These are phyloP conservation scores for Phortica magna DNA, from an alignment of 2,888 invertebrate genomes.

Conservation along the genomic window DNA sequence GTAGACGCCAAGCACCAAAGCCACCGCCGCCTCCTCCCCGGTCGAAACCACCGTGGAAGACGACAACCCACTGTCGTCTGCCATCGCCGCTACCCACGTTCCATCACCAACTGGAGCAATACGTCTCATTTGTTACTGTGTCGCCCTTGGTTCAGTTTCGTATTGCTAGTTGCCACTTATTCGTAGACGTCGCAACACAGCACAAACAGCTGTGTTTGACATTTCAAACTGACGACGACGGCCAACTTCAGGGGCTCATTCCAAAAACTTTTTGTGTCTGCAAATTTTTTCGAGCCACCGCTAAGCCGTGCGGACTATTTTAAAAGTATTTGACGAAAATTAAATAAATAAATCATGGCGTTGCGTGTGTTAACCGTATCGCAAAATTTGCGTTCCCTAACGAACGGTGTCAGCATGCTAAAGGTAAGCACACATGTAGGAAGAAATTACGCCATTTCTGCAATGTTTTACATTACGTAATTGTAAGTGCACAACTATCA, in stretches of 20 bases:
- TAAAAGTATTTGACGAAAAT: conserved; percentile 52
- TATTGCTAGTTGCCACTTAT: conserved; percentile 33
- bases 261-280: conserved; percentile 44
- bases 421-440: conserved; percentile 67
- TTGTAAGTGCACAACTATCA: conserved; percentile 50
- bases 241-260: conserved; percentile 52
- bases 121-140: too few species aligned
- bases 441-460: conserved; percentile 41
- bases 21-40: too few species aligned
- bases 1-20: too few species aligned
- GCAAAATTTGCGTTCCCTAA: conserved; percentile 73
- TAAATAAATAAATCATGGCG: conserved; percentile 71
- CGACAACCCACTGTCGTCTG: too few species aligned
- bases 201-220: conserved; percentile 37
- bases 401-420: conserved; percentile 70
- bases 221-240: conserved; percentile 20
- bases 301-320: conserved; percentile 50
- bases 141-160: too few species aligned
- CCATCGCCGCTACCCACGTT: too few species aligned
- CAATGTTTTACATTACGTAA: conserved; percentile 74
- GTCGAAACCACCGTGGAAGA: too few species aligned
- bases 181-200: not conserved
- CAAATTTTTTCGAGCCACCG: conserved; percentile 61
- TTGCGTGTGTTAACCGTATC: conserved; percentile 76
- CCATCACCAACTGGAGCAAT: too few species aligned